A percentile compares a stretch with the other conserved stretches of the same genome.
These are phyloP conservation scores for Stichopus chloronotus DNA, from an alignment of 35 echinoderm and acorn worm genomes.

Conservation along the genomic window DNA sequence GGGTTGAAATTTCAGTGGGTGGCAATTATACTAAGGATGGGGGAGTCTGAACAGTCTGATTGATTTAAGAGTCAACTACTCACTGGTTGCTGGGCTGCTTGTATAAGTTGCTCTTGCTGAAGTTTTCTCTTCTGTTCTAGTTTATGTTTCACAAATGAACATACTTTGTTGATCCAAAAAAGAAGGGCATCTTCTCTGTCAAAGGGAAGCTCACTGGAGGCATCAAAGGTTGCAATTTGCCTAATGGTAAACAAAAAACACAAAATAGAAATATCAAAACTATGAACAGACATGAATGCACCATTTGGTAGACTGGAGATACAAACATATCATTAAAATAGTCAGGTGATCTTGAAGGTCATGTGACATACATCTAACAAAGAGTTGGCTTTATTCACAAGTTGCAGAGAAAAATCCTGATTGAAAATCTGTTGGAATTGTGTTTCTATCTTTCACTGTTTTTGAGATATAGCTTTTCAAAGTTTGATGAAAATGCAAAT, in stretches of 20 bases:
- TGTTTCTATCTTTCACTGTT: no score
- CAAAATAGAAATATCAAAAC: neutral
- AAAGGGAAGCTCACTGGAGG: slow-evolving; percentile 91
- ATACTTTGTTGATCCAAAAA: slow-evolving; percentile 97
- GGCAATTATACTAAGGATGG: neutral
- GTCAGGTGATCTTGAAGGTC: no score
- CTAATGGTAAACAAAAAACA: slow-evolving; percentile 28
- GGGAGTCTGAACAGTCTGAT: neutral
- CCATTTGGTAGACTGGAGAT: neutral
- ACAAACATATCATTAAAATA: no score
- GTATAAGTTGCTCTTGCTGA: slow-evolving; percentile 71
- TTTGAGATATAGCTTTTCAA: no score
- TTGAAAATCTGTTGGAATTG: no score
- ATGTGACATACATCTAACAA: no score
- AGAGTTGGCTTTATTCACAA: no score
- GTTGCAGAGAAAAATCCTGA: no score
- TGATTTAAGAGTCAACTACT: neutral
- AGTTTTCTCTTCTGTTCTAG: slow-evolving; percentile 72
- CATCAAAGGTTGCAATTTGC: slow-evolving; percentile 88
- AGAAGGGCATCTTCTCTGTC: slow-evolving; percentile 80
- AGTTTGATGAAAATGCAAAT: no score
- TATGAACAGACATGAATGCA: neutral
- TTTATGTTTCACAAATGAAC: slow-evolving; percentile 59
- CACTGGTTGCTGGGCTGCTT: slow-evolving; percentile 70
- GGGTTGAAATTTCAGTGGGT: no score